Evolutionary conservation across 2,797 vertebrate genomes (phyloP), one percentile per base, ranked within the genome.

Genomic region (Acropternis orthonyx): DNA sequence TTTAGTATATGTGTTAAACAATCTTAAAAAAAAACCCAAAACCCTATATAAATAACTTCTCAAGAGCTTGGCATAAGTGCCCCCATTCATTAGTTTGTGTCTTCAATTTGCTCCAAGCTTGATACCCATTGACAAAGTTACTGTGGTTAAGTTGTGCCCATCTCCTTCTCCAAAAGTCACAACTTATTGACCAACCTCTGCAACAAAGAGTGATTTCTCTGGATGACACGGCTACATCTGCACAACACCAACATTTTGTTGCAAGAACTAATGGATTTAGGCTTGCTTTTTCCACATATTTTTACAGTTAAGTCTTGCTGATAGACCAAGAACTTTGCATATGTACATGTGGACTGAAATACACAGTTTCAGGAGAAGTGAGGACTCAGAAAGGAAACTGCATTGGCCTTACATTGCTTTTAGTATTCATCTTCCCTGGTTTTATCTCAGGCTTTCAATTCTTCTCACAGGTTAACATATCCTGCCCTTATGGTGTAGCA

Each of bases 191-290:
- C 55, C 41, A 52, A 2, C 19, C 23, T 32, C 55, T 12, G 14
- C 0, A 0, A 28, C 0, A 2, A 84, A 55, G 37, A 71, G 3
- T 0, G 0, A 52, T 55, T 85, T 63, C 39, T 55, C 4, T 19
- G 37, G 9, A 19, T 63, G 51, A 49, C 7, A 5, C 15, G 17
- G 17, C 26, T 63, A 9, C 61, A 49, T 44, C n/a, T 68, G 32
- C 7, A 9, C 27, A 69, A 4, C 36, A 43, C 28, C 69, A 82
- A 28, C 11, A 5, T 43, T 58, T 55, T 67, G 2, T 32, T 85
- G 41, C 27, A 74, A 59, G 23, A 80, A 54, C 20, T 71, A 14
- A 51, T 11, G 32, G 16, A 54, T 85, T 92, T 65, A 9, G 52
- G 61, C 71, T 62, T 67, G 22, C 27, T 51, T 77, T 86, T 85